phyloP scores from a whole-genome alignment of 1,140 invertebrate genomes.

The Pseudomyrmex concolor region DNA sequence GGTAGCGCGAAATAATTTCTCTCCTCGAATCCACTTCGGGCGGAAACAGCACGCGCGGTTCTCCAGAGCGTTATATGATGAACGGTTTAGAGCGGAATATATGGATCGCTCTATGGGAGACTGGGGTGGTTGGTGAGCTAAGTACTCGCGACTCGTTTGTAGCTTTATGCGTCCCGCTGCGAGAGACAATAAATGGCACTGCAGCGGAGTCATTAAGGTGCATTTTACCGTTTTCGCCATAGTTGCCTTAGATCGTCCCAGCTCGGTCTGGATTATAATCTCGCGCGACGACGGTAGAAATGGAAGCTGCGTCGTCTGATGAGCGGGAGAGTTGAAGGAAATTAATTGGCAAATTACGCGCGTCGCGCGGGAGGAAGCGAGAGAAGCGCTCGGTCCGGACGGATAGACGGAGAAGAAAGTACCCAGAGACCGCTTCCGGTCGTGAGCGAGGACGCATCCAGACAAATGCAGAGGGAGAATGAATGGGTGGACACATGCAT shows the following conservation, averaged over 20 bases:
- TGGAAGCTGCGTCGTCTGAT: constrained; percentile 44
- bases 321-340: constrained; percentile 46
- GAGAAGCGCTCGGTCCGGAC: not conserved
- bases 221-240: constrained; percentile 9
- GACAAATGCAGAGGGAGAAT: constrained; percentile 7
- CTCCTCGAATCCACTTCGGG: constrained; percentile 21
- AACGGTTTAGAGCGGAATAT: constrained; percentile 15
- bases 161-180: constrained; percentile 4
- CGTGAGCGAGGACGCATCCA: constrained; percentile 19
- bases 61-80: not conserved
- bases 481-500: not conserved
- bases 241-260: not conserved
- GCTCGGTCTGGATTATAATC: constrained; percentile 26
- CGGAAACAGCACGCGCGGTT: constrained; percentile 8
- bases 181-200: constrained; percentile 51
- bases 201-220: constrained; percentile 51
- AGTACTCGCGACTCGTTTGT: constrained; percentile 39
- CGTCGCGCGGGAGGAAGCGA: not conserved
- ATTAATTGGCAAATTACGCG: constrained; percentile 63
- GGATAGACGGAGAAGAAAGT: not conserved
- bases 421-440: not conserved
- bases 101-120: not conserved
- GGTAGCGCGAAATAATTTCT: constrained; percentile 42
- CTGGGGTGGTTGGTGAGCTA: not conserved
- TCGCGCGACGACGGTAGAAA: constrained; percentile 7